Conservation (phyloP, 1,140 invertebrate species). For the Brachionus rubens region DNA sequence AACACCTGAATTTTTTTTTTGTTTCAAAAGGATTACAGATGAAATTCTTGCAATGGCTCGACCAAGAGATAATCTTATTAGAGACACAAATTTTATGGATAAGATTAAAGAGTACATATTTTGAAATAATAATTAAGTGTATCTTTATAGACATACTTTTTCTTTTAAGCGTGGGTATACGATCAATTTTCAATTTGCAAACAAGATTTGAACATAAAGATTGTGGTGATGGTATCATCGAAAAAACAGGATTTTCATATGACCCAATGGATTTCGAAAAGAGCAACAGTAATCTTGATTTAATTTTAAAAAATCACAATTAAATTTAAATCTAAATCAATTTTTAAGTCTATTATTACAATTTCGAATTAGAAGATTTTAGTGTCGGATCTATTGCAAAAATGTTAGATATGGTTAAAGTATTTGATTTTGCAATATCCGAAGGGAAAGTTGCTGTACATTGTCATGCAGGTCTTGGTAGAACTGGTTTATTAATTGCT, state of each 20-base stretch:
- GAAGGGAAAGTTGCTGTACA: slow-evolving; percentile 79
- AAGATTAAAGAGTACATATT: slow-evolving; percentile 34
- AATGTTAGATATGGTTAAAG: slow-evolving; percentile 80
- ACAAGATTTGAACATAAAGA: slow-evolving; percentile 76
- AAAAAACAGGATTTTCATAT: slow-evolving; percentile 73
- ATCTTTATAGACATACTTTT: too few relatives aligned
- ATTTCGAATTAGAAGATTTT: slow-evolving; percentile 75
- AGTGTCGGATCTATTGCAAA: slow-evolving; percentile 71
- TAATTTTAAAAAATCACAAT: background rate
- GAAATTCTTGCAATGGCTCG: slow-evolving; percentile 81
- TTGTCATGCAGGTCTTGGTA: slow-evolving; percentile 80
- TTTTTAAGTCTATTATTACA: slow-evolving; percentile 75
- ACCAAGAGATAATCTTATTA: slow-evolving; percentile 57
- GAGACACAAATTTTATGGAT: slow-evolving; percentile 7
- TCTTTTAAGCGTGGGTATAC: slow-evolving; percentile 70
- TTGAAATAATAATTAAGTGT: background rate
- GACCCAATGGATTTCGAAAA: slow-evolving; percentile 77
- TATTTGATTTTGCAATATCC: slow-evolving; percentile 75
- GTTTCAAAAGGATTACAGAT: slow-evolving; percentile 72
- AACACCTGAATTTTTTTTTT: background rate
- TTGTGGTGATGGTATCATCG: slow-evolving; percentile 69
- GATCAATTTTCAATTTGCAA: slow-evolving; percentile 79
- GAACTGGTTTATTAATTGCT: slow-evolving; percentile 80
- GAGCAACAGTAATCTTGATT: slow-evolving; percentile 69
- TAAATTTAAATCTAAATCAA: background rate